phyloP scores from a whole-genome alignment of 2,113 vertebrate genomes.

The Chaetodon auriga region DNA sequence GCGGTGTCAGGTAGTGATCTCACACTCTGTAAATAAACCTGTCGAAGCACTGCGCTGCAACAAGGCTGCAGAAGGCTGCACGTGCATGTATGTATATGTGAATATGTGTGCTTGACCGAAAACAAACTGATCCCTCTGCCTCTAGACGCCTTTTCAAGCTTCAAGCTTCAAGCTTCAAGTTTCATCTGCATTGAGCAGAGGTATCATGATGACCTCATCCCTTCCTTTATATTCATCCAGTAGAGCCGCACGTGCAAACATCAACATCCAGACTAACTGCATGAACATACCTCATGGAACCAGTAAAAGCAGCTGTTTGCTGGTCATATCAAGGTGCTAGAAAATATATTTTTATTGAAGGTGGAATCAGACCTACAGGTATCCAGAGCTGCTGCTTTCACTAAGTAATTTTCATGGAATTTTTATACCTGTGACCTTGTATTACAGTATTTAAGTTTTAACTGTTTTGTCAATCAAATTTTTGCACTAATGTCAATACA shows the following conservation, averaged over 20 bases:
- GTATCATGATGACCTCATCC: conserved; percentile 21
- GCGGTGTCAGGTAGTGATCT: conserved; percentile 32
- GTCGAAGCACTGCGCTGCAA: conserved; percentile 6
- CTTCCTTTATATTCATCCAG: background rate
- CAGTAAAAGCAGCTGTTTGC: conserved; percentile 1
- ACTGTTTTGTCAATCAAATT: background rate
- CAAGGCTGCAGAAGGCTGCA: background rate
- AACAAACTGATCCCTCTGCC: conserved; percentile 21
- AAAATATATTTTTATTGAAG: background rate
- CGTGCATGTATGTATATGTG: background rate
- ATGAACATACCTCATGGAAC: background rate
- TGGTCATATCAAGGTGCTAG: background rate
- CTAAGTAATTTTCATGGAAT: background rate
- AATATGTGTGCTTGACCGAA: background rate
- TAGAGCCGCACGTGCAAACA: background rate
- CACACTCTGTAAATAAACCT: conserved; percentile 44
- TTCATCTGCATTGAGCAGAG: conserved; percentile 17
- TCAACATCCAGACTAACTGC: background rate
- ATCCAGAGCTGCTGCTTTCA: background rate
- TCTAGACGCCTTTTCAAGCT: background rate
- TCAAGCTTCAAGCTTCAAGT: too few species aligned
- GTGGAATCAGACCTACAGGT: background rate
- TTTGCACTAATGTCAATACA: background rate
- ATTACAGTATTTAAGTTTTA: background rate
- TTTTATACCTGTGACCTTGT: background rate